These are phyloP conservation scores for Phaenicophaeus curvirostris DNA, from an alignment of 2,797 vertebrate species.

Conservation along the genomic window DNA sequence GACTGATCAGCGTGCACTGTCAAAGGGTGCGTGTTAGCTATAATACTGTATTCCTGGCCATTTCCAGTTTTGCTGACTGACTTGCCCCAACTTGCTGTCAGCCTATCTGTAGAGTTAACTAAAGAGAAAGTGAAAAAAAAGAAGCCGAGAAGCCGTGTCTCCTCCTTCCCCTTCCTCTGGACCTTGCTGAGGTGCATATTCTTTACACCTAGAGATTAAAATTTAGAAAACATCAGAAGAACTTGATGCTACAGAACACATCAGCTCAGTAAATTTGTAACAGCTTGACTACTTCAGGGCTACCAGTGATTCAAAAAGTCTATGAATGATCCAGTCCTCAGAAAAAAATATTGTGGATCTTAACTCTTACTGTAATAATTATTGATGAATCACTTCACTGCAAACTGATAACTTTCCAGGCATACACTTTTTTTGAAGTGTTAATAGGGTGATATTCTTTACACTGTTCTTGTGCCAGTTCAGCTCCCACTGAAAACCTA, in stretches of 20 bases:
- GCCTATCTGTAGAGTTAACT: neutral
- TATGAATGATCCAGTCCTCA: neutral
- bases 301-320: neutral
- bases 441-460: neutral
- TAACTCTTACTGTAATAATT: neutral
- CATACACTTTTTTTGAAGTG: neutral
- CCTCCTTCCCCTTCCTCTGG: neutral
- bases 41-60: neutral
- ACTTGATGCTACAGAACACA: neutral
- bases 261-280: neutral
- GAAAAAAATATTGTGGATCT: neutral
- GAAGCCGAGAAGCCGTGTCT: neutral
- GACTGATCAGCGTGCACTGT: neutral
- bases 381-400: neutral
- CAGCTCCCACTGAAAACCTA: neutral
- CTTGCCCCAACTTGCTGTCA: neutral
- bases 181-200: neutral
- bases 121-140: neutral
- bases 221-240: neutral
- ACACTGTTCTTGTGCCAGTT: neutral
- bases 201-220: neutral
- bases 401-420: neutral
- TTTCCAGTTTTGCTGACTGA: neutral
- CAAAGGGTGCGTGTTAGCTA: neutral
- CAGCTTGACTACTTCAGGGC: neutral